A percentile compares a stretch with the other conserved stretches of the same genome.
Conservation (phyloP, 2,888 invertebrate genomes). For the Zhuqinia jingwanae region DNA sequence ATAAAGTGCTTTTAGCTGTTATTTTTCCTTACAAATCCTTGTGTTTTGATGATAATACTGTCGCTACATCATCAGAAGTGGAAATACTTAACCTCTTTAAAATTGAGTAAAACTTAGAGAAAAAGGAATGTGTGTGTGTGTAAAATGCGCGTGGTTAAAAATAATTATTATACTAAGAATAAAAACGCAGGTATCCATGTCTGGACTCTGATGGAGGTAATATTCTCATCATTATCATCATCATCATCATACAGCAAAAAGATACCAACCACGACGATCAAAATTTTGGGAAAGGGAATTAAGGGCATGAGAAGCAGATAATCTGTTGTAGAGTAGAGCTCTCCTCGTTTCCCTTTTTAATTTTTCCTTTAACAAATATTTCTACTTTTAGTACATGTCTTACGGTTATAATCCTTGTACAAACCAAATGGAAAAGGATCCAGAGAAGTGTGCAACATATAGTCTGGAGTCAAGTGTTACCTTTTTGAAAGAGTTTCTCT, state of each 20-base stretch:
- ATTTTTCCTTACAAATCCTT: neutral
- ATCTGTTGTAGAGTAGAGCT: too few relatives aligned
- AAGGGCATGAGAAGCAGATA: neutral
- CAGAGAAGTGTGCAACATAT: neutral
- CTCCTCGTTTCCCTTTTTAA: neutral
- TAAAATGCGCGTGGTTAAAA: constrained; percentile 18
- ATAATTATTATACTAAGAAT: constrained; percentile 25
- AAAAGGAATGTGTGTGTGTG: constrained; percentile 48
- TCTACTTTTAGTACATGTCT: neutral
- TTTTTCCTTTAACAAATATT: neutral
- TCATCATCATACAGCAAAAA: too few relatives aligned
- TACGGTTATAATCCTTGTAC: neutral
- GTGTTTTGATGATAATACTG: constrained; percentile 2
- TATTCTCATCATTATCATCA: too few relatives aligned
- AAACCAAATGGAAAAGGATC: neutral
- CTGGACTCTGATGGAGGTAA: too few relatives aligned
- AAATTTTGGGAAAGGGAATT: neutral
- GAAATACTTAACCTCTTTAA: neutral
- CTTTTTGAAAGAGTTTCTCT: neutral
- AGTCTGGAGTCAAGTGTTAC: neutral
- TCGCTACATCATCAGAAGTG: neutral
- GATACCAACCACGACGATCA: constrained; percentile 36
- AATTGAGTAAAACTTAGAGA: constrained; percentile 18
- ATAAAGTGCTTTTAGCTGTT: constrained; percentile 64
- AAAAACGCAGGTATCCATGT: too few relatives aligned